Evolutionary conservation across 2,888 invertebrate species (phyloP).

Genomic region (Ophioninae sp.): DNA sequence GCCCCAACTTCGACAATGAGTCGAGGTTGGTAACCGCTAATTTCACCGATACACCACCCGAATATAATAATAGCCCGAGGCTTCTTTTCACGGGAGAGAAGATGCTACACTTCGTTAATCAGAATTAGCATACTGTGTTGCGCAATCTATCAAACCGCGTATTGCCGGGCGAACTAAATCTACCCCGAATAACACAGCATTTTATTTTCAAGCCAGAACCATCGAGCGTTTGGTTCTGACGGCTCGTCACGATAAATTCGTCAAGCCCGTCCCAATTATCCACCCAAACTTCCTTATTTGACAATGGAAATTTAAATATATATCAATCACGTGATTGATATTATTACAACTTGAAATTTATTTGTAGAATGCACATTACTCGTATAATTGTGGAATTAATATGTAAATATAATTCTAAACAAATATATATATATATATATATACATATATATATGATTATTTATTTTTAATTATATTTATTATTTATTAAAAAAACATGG

Average conservation of each 20-base stretch:
- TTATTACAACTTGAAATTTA: background rate
- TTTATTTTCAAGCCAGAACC: background rate
- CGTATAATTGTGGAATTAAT: background rate
- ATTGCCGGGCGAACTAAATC: background rate
- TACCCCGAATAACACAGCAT: background rate
- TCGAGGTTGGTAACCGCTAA: slow-evolving; percentile 72
- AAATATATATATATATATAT: background rate
- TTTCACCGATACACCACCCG: slow-evolving; percentile 57
- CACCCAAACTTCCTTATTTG: background rate
- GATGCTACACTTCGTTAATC: slow-evolving; percentile 52
- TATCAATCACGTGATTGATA: background rate
- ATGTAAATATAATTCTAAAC: background rate
- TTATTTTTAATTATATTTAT: too few species aligned
- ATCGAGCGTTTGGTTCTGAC: background rate
- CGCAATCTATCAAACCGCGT: slow-evolving; percentile 29
- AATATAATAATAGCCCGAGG: slow-evolving; percentile 63
- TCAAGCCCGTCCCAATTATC: background rate
- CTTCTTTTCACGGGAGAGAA: slow-evolving; percentile 60
- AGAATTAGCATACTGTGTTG: slow-evolving; percentile 56
- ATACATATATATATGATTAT: background rate
- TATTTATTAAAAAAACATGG: too few species aligned
- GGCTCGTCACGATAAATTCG: slow-evolving; percentile 21
- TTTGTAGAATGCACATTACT: background rate
- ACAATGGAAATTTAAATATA: background rate
- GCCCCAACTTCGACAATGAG: slow-evolving; percentile 71